Percentiles rank a stretch among this genome's conserved stretches.
Evolutionary conservation across 1,140 invertebrate species (phyloP).

Genomic region (Latrodectus geometricus): DNA sequence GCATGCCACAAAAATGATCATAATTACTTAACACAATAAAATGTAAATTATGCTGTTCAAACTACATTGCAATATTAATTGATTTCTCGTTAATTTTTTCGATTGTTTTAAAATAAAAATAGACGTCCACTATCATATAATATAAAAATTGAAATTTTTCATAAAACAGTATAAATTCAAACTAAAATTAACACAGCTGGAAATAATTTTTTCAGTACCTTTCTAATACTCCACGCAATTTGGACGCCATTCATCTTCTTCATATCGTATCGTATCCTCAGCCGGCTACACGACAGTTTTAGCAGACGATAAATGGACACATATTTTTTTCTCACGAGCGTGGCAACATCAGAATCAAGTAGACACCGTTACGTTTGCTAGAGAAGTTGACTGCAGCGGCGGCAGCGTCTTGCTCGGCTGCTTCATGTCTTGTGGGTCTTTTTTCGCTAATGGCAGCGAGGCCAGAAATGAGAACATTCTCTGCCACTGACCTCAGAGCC

Average conservation of each 20-base stretch:
- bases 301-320: not conserved
- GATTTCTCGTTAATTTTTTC: too few relatives aligned
- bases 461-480: constrained; percentile 36
- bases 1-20: too few relatives aligned
- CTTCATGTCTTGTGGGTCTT: constrained; percentile 41
- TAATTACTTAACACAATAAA: too few relatives aligned
- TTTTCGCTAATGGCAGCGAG: constrained; percentile 1
- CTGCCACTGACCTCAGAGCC: constrained; percentile 49
- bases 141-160: not conserved
- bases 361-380: not conserved
- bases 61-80: too few relatives aligned
- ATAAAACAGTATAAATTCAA: not conserved
- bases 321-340: not conserved
- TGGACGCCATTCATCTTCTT: not conserved
- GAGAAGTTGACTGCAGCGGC: not conserved
- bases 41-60: too few relatives aligned
- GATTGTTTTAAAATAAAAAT: not conserved
- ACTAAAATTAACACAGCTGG: not conserved
- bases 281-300: not conserved
- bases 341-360: not conserved
- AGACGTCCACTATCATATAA: not conserved
- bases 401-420: not conserved
- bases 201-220: not conserved
- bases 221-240: not conserved
- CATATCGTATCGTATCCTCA: not conserved